Evolutionary conservation across 1,140 invertebrate species (phyloP).

Genomic region (Antheraea pernyi): DNA sequence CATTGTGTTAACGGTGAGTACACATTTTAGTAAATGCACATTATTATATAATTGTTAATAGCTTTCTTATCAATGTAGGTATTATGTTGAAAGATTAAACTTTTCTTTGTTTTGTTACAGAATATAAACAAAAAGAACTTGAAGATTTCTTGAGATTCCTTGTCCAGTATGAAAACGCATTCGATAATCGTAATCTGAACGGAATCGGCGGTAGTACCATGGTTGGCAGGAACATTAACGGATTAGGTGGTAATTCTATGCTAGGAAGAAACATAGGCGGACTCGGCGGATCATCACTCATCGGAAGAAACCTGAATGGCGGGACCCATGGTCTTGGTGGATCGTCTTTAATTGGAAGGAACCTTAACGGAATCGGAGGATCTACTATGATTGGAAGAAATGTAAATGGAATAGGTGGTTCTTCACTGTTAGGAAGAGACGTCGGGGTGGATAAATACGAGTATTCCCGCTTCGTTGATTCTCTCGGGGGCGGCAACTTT

Average conservation of each 20-base stretch:
- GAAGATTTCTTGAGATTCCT: conserved; percentile 57
- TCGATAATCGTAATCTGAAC: conserved; percentile 44
- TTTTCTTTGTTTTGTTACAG: conserved; percentile 44
- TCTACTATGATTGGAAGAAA: conserved; percentile 41
- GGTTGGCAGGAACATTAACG: conserved; percentile 19
- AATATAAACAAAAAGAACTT: conserved; percentile 52
- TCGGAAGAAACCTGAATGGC: conserved; percentile 48
- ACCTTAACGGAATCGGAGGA: conserved; percentile 48
- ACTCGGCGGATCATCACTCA: conserved; percentile 38
- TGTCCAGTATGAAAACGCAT: conserved; percentile 45
- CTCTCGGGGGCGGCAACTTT: conserved; percentile 57
- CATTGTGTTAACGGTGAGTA: conserved; percentile 21
- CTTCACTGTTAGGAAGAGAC: conserved; percentile 45
- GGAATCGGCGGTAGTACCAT: conserved; percentile 43
- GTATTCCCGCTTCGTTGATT: conserved; percentile 67
- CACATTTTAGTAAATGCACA: conserved; percentile 24
- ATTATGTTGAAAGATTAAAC: too few species aligned
- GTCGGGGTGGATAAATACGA: conserved; percentile 48
- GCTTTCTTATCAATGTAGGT: not conserved
- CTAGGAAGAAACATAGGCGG: conserved; percentile 35
- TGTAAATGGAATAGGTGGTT: conserved; percentile 42
- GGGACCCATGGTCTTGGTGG: conserved; percentile 34
- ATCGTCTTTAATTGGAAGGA: conserved; percentile 23
- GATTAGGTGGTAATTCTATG: conserved; percentile 8
- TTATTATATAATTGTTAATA: not conserved